These are phyloP conservation scores for Microtus pennsylvanicus DNA, from an alignment of 2,113 vertebrate species.

Conservation along the genomic window DNA sequence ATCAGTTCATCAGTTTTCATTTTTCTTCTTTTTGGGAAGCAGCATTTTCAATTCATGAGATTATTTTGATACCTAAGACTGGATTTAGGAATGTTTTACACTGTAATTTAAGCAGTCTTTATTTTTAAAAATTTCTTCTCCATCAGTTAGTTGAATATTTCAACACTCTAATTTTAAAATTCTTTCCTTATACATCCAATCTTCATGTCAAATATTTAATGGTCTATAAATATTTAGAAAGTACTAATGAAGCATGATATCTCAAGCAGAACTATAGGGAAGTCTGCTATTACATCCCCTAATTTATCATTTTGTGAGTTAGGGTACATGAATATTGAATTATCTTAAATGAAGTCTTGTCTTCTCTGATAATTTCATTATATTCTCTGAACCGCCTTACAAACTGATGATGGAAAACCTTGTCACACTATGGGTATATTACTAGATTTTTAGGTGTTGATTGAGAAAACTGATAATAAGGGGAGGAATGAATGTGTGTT, in stretches of 20 bases:
- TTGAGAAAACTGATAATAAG: background rate
- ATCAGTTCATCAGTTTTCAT: background rate
- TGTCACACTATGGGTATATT: background rate
- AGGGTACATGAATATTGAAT: conserved; percentile 63
- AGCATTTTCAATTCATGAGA: conserved; percentile 59
- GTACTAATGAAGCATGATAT: conserved; percentile 64
- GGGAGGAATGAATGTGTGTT: background rate
- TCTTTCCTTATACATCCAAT: conserved; percentile 48
- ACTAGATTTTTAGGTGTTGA: background rate
- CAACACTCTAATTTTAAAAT: conserved; percentile 76
- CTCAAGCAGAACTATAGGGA: conserved; percentile 70
- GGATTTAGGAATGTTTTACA: conserved; percentile 64
- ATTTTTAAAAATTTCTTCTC: conserved; percentile 52
- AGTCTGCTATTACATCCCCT: conserved; percentile 53
- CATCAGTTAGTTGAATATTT: conserved; percentile 74
- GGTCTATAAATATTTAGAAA: conserved; percentile 82
- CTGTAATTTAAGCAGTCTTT: conserved; percentile 46
- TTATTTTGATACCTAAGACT: conserved; percentile 62
- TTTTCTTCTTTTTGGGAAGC: background rate
- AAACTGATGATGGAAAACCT: background rate
- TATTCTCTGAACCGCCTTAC: background rate
- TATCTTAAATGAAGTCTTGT: conserved; percentile 60
- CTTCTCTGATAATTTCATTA: conserved; percentile 32
- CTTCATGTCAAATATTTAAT: conserved; percentile 76
- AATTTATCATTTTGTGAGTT: conserved; percentile 68